Evolutionary conservation across 2,888 invertebrate species (phyloP).

Genomic region (Apodemia hepburni): DNA sequence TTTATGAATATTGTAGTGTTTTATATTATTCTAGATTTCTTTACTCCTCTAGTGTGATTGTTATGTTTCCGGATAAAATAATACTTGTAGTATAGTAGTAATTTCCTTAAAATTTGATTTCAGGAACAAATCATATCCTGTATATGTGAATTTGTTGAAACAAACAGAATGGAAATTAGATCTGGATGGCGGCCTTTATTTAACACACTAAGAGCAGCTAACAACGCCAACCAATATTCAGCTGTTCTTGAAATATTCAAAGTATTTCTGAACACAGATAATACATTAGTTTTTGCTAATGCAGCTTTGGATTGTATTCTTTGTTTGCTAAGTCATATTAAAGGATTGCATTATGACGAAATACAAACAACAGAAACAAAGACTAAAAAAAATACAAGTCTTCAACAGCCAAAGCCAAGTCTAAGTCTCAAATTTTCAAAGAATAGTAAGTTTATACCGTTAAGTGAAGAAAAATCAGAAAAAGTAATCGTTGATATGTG

Average conservation of each 20-base stretch:
- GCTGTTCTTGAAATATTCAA: slow-evolving; percentile 94
- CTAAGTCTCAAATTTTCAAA: slow-evolving; percentile 66
- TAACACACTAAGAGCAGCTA: slow-evolving; percentile 94
- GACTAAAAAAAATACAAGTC: slow-evolving; percentile 52
- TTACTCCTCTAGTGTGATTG: no score
- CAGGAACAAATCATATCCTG: slow-evolving; percentile 95
- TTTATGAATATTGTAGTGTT: no score
- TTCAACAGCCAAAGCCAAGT: slow-evolving; percentile 57
- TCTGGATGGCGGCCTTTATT: slow-evolving; percentile 98
- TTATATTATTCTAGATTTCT: no score
- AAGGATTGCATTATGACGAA: slow-evolving; percentile 84
- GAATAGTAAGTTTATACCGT: slow-evolving; percentile 70
- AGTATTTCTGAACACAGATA: slow-evolving; percentile 95
- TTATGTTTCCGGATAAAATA: no score
- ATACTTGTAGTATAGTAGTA: background rate
- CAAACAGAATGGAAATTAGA: slow-evolving; percentile 94
- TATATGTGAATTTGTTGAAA: slow-evolving; percentile 97
- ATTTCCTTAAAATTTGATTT: slow-evolving; percentile 35
- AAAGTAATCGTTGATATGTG: slow-evolving; percentile 81
- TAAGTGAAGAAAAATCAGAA: slow-evolving; percentile 69
- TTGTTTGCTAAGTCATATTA: slow-evolving; percentile 89
- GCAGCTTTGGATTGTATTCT: slow-evolving; percentile 96
- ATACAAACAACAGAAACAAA: slow-evolving; percentile 66
- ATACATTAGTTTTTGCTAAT: slow-evolving; percentile 95
- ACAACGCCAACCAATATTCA: slow-evolving; percentile 85